These are phyloP conservation scores for Pitta sordida DNA, from an alignment of 2,113 vertebrate species.

Conservation along the genomic window DNA sequence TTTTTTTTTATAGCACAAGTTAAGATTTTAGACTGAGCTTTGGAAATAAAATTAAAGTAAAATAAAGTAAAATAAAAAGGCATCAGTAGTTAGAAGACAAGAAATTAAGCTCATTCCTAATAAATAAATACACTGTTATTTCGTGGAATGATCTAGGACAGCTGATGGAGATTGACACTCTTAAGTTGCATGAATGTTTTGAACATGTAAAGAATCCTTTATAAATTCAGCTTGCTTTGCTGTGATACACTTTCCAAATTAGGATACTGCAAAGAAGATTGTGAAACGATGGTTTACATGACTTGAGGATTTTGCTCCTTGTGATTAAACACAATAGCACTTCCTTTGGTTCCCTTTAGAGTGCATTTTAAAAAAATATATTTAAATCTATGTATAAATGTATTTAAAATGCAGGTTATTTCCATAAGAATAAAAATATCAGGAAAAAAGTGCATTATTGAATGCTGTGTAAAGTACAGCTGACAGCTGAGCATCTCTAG, in stretches of 20 bases:
- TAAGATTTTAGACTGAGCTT: not conserved
- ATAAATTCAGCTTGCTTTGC: constrained; percentile 32
- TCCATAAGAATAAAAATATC: not conserved
- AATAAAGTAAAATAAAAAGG: not conserved
- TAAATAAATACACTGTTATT: not conserved
- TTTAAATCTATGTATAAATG: not conserved
- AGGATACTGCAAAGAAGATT: not conserved
- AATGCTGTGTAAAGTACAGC: constrained; percentile 23
- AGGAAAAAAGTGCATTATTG: not conserved
- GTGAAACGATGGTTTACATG: constrained; percentile 27
- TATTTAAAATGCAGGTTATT: constrained; percentile 11
- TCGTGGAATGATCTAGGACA: not conserved
- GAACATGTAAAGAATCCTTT: constrained; percentile 33
- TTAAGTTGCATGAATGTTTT: constrained; percentile 2
- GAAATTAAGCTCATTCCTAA: not conserved
- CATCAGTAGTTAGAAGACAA: not conserved
- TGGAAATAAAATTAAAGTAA: not conserved
- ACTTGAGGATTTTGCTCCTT: constrained; percentile 38
- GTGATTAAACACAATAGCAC: constrained; percentile 25
- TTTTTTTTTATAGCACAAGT: not conserved
- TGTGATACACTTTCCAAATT: constrained; percentile 25
- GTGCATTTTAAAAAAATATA: not conserved
- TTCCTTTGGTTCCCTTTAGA: not conserved
- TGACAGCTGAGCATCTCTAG: constrained; percentile 11
- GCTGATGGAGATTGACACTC: constrained; percentile 21